Evolutionary conservation across 2,888 invertebrate species (phyloP).

Genomic region (Coenonympha glycerion): DNA sequence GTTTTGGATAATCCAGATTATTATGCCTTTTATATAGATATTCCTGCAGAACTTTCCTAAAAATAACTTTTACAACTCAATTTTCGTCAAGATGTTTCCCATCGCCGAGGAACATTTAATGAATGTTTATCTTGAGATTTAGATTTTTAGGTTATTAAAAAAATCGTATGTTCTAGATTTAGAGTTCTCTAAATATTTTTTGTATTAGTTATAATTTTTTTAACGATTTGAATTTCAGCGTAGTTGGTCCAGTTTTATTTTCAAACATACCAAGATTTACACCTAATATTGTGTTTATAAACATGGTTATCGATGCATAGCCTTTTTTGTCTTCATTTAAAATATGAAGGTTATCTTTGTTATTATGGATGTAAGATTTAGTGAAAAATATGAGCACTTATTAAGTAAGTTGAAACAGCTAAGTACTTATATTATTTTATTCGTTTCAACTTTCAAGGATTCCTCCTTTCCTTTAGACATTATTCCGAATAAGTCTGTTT

Average conservation of each 20-base stretch:
- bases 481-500: not conserved
- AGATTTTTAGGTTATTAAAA: not conserved
- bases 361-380: too few relatives aligned
- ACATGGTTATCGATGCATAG: too few relatives aligned
- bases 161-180: not conserved
- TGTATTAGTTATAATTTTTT: too few relatives aligned
- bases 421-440: not conserved
- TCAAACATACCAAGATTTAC: too few relatives aligned
- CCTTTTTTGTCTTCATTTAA: too few relatives aligned
- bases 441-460: not conserved
- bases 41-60: not conserved
- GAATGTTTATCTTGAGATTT: not conserved
- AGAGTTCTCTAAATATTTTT: too few relatives aligned
- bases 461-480: not conserved
- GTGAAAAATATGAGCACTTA: too few relatives aligned
- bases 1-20: slow-evolving; percentile 2
- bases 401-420: too few relatives aligned
- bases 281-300: too few relatives aligned
- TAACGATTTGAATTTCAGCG: too few relatives aligned
- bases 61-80: not conserved
- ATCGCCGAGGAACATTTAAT: not conserved
- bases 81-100: not conserved
- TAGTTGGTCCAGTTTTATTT: too few relatives aligned
- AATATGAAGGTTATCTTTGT: too few relatives aligned
- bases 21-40: not conserved